Conservation (phyloP, 2,113 vertebrate genomes). For the Theropithecus gelada region DNA sequence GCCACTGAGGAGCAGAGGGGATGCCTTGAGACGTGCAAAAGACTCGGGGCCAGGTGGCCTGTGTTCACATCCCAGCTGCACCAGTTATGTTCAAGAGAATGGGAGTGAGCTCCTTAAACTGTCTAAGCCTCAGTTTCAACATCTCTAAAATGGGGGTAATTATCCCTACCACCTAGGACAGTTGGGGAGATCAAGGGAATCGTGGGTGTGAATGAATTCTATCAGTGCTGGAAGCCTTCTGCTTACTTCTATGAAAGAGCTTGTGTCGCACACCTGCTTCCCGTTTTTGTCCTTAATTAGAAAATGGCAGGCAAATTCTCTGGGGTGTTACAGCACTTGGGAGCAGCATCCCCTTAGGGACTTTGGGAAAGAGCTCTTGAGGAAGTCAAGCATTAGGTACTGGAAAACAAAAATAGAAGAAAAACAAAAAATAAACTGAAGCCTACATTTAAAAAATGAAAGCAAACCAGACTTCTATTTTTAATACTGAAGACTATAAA, state of each 20-base stretch:
- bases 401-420: not conserved
- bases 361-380: not conserved
- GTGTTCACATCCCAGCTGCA: not conserved
- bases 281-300: not conserved
- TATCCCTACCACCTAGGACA: not conserved
- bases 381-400: not conserved
- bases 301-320: not conserved
- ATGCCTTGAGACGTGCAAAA: not conserved
- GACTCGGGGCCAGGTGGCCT: not conserved
- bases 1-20: not conserved
- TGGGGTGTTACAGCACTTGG: not conserved
- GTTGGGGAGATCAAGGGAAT: not conserved
- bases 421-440: not conserved
- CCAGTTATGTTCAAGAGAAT: not conserved
- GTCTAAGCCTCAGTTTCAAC: not conserved
- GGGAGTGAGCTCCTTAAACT: not conserved
- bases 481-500: conserved; percentile 38
- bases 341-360: not conserved
- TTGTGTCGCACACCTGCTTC: not conserved
- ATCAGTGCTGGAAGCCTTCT: not conserved
- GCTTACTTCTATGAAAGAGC: not conserved
- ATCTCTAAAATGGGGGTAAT: not conserved
- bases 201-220: not conserved
- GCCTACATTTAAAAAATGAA: not conserved
- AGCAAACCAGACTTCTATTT: conserved; percentile 37